Conservation (phyloP, 2,888 invertebrate species). For the Gastracanthus pulcherrimus region DNA sequence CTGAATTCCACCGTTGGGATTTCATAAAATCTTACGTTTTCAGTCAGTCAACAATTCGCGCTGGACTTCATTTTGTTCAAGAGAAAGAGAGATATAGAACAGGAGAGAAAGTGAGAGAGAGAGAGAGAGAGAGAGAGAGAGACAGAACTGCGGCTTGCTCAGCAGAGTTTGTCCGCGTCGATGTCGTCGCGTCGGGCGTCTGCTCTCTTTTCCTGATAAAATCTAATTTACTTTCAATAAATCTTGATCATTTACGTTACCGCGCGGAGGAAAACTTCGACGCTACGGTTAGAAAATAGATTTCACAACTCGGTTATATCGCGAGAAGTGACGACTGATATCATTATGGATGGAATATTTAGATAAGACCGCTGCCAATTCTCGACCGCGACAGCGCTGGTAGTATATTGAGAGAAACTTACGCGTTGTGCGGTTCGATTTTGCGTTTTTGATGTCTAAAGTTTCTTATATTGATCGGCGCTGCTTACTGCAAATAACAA, state of each 20-base stretch:
- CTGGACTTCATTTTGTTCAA: not conserved
- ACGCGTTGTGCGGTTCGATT: not conserved
- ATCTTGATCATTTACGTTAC: slow-evolving; percentile 42
- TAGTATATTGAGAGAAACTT: not conserved
- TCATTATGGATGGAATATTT: slow-evolving; percentile 25
- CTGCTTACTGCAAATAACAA: not conserved
- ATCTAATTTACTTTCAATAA: slow-evolving; percentile 53
- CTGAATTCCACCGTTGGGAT: not conserved
- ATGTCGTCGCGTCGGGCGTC: not conserved
- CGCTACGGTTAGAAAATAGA: slow-evolving; percentile 27
- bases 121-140: not conserved
- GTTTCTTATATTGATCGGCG: not conserved
- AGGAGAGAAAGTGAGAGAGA: not conserved
- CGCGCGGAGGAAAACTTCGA: slow-evolving; percentile 25
- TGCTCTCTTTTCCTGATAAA: slow-evolving; percentile 28
- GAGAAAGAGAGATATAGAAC: not conserved
- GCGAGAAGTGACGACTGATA: not conserved
- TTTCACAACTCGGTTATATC: not conserved
- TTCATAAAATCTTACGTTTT: slow-evolving; percentile 18
- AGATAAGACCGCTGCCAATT: not conserved
- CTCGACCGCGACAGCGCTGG: no score
- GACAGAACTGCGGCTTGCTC: slow-evolving; percentile 1
- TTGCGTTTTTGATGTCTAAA: not conserved
- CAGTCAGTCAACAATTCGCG: slow-evolving; percentile 15
- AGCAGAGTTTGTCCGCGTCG: not conserved